phyloP scores from a whole-genome alignment of 2,113 vertebrate genomes.

The Protobothrops flavoviridis region DNA sequence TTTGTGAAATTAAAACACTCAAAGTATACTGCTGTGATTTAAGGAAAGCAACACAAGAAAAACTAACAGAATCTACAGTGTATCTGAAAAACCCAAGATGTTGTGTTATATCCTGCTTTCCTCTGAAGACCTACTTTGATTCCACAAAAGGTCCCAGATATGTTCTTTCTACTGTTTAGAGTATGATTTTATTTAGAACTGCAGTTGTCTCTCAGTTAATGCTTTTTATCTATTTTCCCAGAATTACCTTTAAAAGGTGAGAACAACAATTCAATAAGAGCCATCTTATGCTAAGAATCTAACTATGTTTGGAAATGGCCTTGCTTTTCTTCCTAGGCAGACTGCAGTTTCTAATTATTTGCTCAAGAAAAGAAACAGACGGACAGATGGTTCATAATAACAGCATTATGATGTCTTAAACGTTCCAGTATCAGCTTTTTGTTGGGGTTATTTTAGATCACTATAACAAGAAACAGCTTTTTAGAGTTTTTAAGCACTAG shows the following conservation, averaged over 20 bases:
- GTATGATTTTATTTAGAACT: slow-evolving; percentile 54
- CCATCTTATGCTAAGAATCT: slow-evolving; percentile 34
- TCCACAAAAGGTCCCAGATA: slow-evolving; percentile 51
- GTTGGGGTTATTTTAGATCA: background rate
- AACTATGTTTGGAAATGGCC: slow-evolving; percentile 45
- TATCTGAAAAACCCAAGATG: slow-evolving; percentile 52
- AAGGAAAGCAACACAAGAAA: slow-evolving; percentile 46
- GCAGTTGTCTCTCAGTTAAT: slow-evolving; percentile 56
- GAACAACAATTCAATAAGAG: slow-evolving; percentile 58
- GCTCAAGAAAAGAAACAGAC: slow-evolving; percentile 14
- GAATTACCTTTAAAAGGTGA: slow-evolving; percentile 57
- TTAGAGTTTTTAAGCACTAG: background rate
- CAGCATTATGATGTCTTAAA: background rate
- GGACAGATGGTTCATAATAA: background rate
- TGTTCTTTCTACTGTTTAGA: slow-evolving; percentile 46
- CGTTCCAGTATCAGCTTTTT: background rate
- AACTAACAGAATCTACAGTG: slow-evolving; percentile 14
- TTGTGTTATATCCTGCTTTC: slow-evolving; percentile 37
- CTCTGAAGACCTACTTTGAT: slow-evolving; percentile 62
- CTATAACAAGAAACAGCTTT: background rate
- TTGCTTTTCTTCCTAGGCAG: slow-evolving; percentile 43
- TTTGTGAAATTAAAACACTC: slow-evolving; percentile 59
- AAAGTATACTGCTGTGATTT: slow-evolving; percentile 49
- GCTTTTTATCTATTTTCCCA: slow-evolving; percentile 59
- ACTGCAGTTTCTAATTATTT: slow-evolving; percentile 25